phyloP scores from a whole-genome alignment of 2,113 vertebrate genomes.

The Pyxicephalus adspersus region DNA sequence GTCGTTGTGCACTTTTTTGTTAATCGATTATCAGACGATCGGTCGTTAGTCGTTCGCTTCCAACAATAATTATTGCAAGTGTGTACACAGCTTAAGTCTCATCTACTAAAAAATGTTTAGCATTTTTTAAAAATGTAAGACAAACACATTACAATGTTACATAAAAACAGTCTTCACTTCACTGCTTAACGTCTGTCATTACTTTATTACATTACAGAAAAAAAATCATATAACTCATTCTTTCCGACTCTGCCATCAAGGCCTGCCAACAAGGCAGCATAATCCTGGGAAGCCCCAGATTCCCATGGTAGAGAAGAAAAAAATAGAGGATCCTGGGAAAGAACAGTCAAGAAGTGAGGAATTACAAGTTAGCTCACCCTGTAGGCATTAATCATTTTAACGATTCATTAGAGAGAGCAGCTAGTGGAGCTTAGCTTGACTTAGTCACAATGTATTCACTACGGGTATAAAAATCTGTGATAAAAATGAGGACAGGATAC shows the following conservation, averaged over 20 bases:
- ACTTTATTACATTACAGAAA: background rate
- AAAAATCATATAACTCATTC: constrained; percentile 1
- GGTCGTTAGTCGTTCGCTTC: too few species aligned
- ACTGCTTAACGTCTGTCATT: background rate
- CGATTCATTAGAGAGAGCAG: constrained; percentile 31
- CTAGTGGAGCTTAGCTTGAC: constrained; percentile 13
- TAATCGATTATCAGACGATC: too few species aligned
- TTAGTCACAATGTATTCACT: constrained; percentile 33
- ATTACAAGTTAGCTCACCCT: background rate
- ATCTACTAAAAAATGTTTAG: too few species aligned
- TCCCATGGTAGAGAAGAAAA: constrained; percentile 19
- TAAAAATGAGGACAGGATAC: background rate
- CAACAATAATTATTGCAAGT: too few species aligned
- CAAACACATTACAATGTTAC: too few species aligned
- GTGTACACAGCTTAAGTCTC: too few species aligned
- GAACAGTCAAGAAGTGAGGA: constrained; percentile 16
- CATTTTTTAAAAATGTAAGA: too few species aligned
- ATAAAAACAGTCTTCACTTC: too few species aligned
- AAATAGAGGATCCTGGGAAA: constrained; percentile 10
- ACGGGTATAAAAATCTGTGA: background rate
- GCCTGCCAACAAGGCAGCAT: constrained; percentile 5
- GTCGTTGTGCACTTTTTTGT: too few species aligned
- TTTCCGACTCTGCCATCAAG: background rate
- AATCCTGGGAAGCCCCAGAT: constrained; percentile 19
- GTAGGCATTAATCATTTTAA: constrained; percentile 54